Conservation (phyloP, 1,140 invertebrate species). For the Drosophila tani region DNA sequence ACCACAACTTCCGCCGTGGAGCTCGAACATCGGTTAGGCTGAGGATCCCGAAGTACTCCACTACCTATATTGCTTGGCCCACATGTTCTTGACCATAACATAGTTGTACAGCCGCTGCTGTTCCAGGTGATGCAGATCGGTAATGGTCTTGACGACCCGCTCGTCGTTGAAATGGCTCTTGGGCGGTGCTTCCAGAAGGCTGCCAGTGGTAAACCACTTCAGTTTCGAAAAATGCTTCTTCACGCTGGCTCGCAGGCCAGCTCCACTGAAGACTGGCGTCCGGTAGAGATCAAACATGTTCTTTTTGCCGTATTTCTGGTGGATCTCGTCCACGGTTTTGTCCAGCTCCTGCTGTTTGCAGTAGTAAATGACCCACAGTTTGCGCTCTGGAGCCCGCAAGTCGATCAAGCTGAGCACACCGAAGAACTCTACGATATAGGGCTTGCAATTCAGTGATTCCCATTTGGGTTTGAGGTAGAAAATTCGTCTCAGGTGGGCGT, state of each 20-base stretch:
- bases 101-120: conserved; percentile 55
- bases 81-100: conserved; percentile 41
- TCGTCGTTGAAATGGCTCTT: conserved; percentile 61
- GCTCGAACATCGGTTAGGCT: conserved; percentile 47
- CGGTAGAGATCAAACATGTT: conserved; percentile 67
- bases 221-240: conserved; percentile 52
- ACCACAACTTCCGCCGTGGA: conserved; percentile 60
- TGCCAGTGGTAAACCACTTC: conserved; percentile 61
- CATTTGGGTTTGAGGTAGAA: conserved; percentile 34
- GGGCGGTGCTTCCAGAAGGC: conserved; percentile 59
- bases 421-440: conserved; percentile 51
- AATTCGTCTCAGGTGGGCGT: conserved; percentile 36
- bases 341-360: conserved; percentile 52
- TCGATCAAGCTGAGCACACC: conserved; percentile 60
- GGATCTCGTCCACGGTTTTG: conserved; percentile 51
- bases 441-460: conserved; percentile 19
- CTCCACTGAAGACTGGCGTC: conserved; percentile 59
- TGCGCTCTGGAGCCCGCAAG: conserved; percentile 43
- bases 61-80: not conserved
- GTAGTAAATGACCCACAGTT: conserved; percentile 62
- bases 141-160: conserved; percentile 40
- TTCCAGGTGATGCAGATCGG: conserved; percentile 51
- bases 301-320: conserved; percentile 69
- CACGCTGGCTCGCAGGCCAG: conserved; percentile 41
- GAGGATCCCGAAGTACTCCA: conserved; percentile 59